Percentiles rank a stretch among this genome's conserved stretches.
Evolutionary conservation across 2,113 vertebrate species (phyloP).

Genomic region (Pangasianodon gigas): DNA sequence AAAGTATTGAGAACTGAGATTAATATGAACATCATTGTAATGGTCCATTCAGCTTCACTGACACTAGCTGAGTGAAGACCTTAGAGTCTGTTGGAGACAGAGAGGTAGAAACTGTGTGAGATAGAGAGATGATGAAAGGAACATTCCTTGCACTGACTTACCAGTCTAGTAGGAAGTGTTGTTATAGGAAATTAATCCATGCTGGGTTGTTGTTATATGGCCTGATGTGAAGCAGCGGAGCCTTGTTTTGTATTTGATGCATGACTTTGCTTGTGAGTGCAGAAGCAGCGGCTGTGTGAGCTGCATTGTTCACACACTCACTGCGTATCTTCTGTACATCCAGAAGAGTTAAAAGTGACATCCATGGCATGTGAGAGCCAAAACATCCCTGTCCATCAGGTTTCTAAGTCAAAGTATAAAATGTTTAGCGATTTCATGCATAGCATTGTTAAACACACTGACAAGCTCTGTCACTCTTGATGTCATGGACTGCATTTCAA

Average conservation of each 20-base stretch:
- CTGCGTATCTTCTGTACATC: too few relatives aligned
- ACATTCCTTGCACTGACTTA: too few relatives aligned
- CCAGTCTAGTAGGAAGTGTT: too few relatives aligned
- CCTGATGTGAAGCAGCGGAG: too few relatives aligned
- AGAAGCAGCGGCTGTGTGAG: too few relatives aligned
- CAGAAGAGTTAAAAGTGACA: not conserved
- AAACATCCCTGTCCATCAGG: not conserved
- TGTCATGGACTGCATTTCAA: not conserved
- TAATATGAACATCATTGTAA: not conserved
- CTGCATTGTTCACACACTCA: not conserved
- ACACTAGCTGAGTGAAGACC: not conserved
- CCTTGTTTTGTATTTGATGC: too few relatives aligned
- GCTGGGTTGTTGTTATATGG: too few relatives aligned
- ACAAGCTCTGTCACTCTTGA: not conserved
- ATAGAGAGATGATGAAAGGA: too few relatives aligned
- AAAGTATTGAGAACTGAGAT: constrained; percentile 10
- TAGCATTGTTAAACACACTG: not conserved
- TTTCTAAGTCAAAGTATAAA: not conserved
- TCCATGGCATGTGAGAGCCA: not conserved
- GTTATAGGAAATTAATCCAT: too few relatives aligned
- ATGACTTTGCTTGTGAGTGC: too few relatives aligned
- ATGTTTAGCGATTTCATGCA: not conserved
- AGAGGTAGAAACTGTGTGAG: not conserved
- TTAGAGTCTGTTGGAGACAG: not conserved
- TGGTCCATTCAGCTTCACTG: not conserved